Conservation (phyloP, 1,140 invertebrate genomes). For the Lineus longissimus region DNA sequence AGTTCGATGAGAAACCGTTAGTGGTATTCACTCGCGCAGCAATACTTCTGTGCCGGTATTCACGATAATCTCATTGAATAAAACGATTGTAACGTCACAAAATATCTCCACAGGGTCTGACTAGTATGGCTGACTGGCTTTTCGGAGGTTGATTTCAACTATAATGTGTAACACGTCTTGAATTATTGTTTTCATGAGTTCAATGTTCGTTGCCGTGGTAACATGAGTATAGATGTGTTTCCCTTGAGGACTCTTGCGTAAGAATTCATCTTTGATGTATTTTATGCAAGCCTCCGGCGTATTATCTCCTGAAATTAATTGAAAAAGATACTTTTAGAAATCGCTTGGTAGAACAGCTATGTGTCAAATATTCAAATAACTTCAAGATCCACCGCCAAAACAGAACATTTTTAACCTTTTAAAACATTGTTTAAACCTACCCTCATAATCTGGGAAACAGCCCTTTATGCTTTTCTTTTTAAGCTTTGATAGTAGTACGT, state of each 20-base stretch:
- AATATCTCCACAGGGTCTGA: neutral
- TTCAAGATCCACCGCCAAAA: no score
- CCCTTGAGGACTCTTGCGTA: slow-evolving; percentile 29
- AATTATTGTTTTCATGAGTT: slow-evolving; percentile 32
- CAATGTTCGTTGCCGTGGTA: slow-evolving; percentile 33
- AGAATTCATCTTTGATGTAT: slow-evolving; percentile 35
- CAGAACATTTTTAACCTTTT: no score
- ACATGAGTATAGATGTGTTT: slow-evolving; percentile 40
- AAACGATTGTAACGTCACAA: no score
- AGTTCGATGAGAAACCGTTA: no score
- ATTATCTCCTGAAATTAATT: slow-evolving; percentile 26
- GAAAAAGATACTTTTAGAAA: neutral
- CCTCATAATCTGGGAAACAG: slow-evolving; percentile 32
- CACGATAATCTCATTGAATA: no score
- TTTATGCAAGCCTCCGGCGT: slow-evolving; percentile 26
- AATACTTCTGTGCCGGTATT: no score
- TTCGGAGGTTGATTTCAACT: slow-evolving; percentile 35
- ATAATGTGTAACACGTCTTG: slow-evolving; percentile 32
- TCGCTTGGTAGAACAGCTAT: no score
- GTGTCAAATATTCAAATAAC: no score
- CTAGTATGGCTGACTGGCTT: slow-evolving; percentile 13
- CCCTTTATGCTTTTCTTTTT: slow-evolving; percentile 23
- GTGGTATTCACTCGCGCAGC: no score
- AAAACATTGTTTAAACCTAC: no score
- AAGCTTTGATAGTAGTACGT: slow-evolving; percentile 35